Base-by-base conservation (phyloP, 2,888 invertebrate genomes). In the Volucella inflata region DNA sequence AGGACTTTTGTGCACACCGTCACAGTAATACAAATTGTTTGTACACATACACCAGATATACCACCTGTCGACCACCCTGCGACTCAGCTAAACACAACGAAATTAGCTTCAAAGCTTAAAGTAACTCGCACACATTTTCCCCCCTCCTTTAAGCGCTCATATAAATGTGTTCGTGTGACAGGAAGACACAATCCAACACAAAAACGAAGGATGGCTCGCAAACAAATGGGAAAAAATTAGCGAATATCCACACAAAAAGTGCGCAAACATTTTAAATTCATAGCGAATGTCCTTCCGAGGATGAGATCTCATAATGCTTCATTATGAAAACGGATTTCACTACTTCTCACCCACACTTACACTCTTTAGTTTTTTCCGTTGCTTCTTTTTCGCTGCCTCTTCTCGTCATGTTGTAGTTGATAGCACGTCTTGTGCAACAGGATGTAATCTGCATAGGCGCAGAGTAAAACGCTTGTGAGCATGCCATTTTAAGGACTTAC, bases 251-350 rank as follows among this genome's bases (percentile, higher is more conserved):
- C 6, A 6, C 30, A 30, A 30, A 30, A 30, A 30, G 30, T 30
- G 6, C 30, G 30, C 30, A 0, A 30, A 30, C 30, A 30, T 75
- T 80, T 75, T 12, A 84, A 57, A 80, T 84, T 80, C 80, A 84
- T 76, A 55, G 71, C 80, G 65, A 60, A 62, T 67, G 84, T 71
- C 75, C 80, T 79, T 68, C 74, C 67, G 68, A 62, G 71, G 57
- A 53, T 50, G 79, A 76, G 65, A 78, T 60, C 65, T 50, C 65
- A 75, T 74, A 78, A 77, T 74, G 80, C 75, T 76, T 84, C 80
- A 80, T 84, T 84, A 84, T 80, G 59, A 65, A 84, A 80, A 76
- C 84, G 65, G 80, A 84, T 84, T 80, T 60, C 48, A 67, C 72
- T 64, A 38, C 50, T 50, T 44, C 40, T 48, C 16, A 14, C 21